Evolutionary conservation across 2,113 vertebrate species (phyloP), one percentile per base, ranked within the genome.

Genomic region (Dasyprocta punctata): DNA sequence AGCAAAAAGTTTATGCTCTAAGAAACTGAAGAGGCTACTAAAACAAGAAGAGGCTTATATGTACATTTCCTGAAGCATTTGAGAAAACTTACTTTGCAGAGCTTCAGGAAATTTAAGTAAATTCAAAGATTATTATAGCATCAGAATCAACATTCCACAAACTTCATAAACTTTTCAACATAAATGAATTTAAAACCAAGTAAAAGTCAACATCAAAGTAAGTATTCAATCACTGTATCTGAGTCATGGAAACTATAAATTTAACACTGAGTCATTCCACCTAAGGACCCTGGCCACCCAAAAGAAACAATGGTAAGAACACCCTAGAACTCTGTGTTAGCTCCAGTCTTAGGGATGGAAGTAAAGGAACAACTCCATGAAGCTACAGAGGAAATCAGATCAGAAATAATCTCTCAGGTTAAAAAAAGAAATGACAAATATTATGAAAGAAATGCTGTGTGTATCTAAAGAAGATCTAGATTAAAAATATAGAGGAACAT

Each of bases 161-260:
- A 91, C 5, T 73, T 81, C 54, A 71, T 38, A 93, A 91, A 73
- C 30, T 89, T 89, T 89, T 83, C 16, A 86, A 71, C 38, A 84
- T 58, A 87, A 38, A 47, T 11, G n/a, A 93, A 75, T 80, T 96
- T 92, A 92, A 95, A 89, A 71, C 63, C 69, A 77, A 77, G 54
- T 41, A 71, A 86, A 94, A 92, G 12, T 82, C 63, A 93, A 67
- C 41, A 96, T 69, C 75, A 88, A 80, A 41, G 61, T 33, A 73
- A 92, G 12, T 49, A 22, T 22, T 87, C 47, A 44, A 56, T 80
- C 19, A 38, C 41, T 22, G 30, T 7, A 41, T 38, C 20, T 1
- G 75, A 44, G 78, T 6, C 92, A 86, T 7, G 44, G 58, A 89
- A 77, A 56, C 67, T 60, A 61, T 58, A 61, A 60, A 93, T 52